These are phyloP conservation scores for Pipistrellus pipistrellus DNA, from an alignment of 2,797 vertebrate genomes.

Conservation along the genomic window DNA sequence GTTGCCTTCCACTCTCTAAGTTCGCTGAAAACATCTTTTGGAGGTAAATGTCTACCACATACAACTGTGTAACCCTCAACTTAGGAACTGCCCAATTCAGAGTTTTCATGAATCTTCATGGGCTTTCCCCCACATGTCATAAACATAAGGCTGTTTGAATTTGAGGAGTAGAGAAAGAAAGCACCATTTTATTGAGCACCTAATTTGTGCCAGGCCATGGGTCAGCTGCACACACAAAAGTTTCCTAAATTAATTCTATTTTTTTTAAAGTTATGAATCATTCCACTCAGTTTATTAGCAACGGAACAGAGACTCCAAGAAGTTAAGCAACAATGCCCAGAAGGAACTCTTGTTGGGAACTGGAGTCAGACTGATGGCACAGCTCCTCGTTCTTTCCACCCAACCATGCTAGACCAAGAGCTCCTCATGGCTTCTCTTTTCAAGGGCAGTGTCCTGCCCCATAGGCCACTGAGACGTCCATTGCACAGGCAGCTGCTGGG, in stretches of 20 bases:
- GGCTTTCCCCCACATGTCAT: neutral
- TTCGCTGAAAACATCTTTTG: conserved; percentile 7
- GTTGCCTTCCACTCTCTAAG: neutral
- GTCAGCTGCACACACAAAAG: neutral
- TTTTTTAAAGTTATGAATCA: neutral
- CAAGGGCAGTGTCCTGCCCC: neutral
- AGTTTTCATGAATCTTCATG: neutral
- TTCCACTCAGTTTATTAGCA: neutral
- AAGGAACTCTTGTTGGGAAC: neutral
- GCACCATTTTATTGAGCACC: neutral
- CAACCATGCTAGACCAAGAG: neutral
- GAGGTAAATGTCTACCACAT: neutral
- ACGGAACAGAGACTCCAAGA: neutral
- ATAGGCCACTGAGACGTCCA: neutral
- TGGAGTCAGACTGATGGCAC: neutral
- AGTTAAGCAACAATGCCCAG: neutral
- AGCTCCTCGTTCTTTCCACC: neutral
- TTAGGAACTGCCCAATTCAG: conserved; percentile 6
- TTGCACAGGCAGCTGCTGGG: neutral
- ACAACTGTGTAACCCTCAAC: neutral
- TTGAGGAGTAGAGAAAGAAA: neutral
- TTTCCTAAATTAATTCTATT: conserved; percentile 16
- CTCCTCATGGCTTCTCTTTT: neutral
- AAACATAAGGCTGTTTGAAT: conserved; percentile 27
- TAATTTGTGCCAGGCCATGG: neutral